Base-by-base conservation (phyloP, 2,888 invertebrate species). In the Yponomeuta evonymella region DNA sequence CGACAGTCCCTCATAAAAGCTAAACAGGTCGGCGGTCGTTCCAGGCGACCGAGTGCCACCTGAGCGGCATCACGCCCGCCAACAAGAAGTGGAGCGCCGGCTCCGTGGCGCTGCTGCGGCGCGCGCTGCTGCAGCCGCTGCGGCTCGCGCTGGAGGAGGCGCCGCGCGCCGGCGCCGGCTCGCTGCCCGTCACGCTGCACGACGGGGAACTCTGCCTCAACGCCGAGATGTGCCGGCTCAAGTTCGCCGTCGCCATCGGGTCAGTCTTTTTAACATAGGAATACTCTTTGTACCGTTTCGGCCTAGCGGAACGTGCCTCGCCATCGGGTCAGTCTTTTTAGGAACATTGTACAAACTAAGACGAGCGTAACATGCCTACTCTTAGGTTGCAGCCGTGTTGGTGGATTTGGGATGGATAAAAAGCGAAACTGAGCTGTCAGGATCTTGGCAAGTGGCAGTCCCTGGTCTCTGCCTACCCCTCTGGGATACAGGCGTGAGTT, bases 161-260 rank as follows among this genome's bases (percentile, higher is more conserved):
- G 3, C 5, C 43, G 43, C 43, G 43, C 33, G 80, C 79, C 66
- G 79, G 81, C 68, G 80, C 79, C 66, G 79, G 81, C 68, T 84
- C 89, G 2, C 71, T 88, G n/a, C 86, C 86, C 5, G 87, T 90
- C 64, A 82, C 83, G 0, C 81, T 92, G 0, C 84, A 82, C 73
- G 83, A 87, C 74, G 79, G 77, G 15, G 87, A 88, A 0, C 76
- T 86, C 11, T 89, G 90, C 74, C 75, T 92, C 75, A 92, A 92
- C 76, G 78, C 81, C 9, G 82, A 86, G 73, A 88, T 91, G 90
- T 83, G 90, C 71, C 85, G 83, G 70, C 75, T 85, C 76, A 90
- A 88, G 76, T 89, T 82, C 72, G 92, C 90, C 1, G 81, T 90
- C 63, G 78, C 82, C 0, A 84, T 89, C 74, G 91, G 91, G 92